Evolutionary conservation across 2,888 invertebrate species (phyloP), one percentile per base, ranked within the genome.

Genomic region (Nomada ruficornis): DNA sequence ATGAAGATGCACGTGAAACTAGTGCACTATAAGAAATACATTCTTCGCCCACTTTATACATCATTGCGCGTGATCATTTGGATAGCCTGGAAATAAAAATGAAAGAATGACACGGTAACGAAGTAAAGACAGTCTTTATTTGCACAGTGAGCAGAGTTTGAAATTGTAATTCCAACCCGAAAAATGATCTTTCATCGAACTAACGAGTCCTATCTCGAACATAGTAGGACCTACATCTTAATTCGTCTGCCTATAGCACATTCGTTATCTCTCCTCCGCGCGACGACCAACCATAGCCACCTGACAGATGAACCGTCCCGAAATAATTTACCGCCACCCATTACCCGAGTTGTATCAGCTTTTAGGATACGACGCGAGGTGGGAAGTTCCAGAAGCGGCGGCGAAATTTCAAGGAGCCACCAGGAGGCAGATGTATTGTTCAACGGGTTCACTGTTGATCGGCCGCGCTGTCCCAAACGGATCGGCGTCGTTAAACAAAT

Each of bases 401-500:
- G 23, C 47, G 57, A 64, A 55, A 50, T 52, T 18, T 64, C 15
- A 79, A 54, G 62, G 36, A 29, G 72, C 23, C 59, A 13, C 10
- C 13, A 23, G 23, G 4, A 1, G 26, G 36, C 23, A 47, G 57
- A 44, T 26, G 75, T 72, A 72, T 69, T 57, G 72, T 76, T 64
- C 54, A 23, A 54, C 20, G 2, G 63, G 71, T n/a, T 47, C 50
- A 42, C 60, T 44, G 54, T 69, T 52, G 82, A 83, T 74, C 71
- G 71, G 3, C 64, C 71, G 59, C 65, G 59, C 50, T 73, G 57
- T 76, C 72, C 62, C 74, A 55, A 78, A 60, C 77, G 60, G 68
- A 44, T 71, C 84, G 79, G 77, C 74, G 81, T 80, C 85, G 85
- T 85, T 87, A 83, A 88, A 88, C 80, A 84, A 88, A 88, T 83